Evolutionary conservation across 2,797 vertebrate genomes (phyloP).

Genomic region (Anniella stebbinsi): DNA sequence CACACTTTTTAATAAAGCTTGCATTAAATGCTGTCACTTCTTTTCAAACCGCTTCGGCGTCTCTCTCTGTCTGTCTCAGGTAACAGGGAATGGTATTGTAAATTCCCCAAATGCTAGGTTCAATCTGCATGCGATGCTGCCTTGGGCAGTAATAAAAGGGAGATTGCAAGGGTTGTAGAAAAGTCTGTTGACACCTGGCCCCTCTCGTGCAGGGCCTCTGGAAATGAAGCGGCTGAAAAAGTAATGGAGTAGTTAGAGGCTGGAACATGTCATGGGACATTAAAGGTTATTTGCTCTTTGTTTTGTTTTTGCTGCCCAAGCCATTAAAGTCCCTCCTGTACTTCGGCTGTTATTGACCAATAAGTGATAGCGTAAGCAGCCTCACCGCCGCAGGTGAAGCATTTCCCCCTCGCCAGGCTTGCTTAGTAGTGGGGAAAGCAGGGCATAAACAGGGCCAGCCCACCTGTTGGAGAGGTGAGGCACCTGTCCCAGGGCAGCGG

Average conservation of each 20-base stretch:
- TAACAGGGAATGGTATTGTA: constrained; percentile 2
- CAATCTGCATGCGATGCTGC: not conserved
- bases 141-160: not conserved
- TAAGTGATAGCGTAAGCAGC: constrained; percentile 20
- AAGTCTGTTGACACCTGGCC: not conserved
- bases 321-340: constrained; percentile 34
- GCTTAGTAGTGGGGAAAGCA: not conserved
- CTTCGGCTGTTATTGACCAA: constrained; percentile 50
- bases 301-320: constrained; percentile 45
- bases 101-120: constrained; percentile 8
- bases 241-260: constrained; percentile 24
- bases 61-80: not conserved
- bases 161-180: not conserved
- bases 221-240: constrained; percentile 27
- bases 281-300: constrained; percentile 55
- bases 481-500: too few species aligned
- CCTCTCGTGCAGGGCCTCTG: constrained; percentile 19
- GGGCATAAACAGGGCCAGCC: not conserved
- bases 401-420: not conserved
- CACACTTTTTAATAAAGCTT: not conserved
- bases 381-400: not conserved
- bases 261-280: constrained; percentile 50
- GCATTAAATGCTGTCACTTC: not conserved
- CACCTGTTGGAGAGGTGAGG: not conserved
- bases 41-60: not conserved